Base-by-base conservation (phyloP, 1,140 invertebrate genomes). In the Diorhabda carinulata region DNA sequence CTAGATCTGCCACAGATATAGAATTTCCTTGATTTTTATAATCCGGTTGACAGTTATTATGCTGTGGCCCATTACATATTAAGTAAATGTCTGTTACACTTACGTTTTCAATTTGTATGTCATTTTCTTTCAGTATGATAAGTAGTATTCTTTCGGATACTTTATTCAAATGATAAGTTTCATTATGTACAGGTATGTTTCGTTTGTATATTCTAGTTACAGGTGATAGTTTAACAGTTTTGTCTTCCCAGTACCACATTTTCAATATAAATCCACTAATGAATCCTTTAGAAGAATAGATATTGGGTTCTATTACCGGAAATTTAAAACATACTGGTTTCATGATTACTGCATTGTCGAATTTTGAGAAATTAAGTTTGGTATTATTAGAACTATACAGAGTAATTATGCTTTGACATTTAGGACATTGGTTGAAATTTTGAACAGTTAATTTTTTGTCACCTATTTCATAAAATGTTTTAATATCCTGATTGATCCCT, bases 231-330 rank as follows among this genome's bases (percentile, higher is more conserved):
- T 75, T 76, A 43, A 60, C 65, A 6, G 69, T 73, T 4, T 73
- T 71, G 4, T 76, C 76, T 43, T 84, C 85, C 89, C 90, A 92
- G 73, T 90, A 87, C 91, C 91, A 92, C 78, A 91, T 89, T 83
- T 93, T 92, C 58, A 93, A 81, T 41, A 90, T 87, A 82, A 92
- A 92, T 1, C 91, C 91, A 43, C 85, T 83, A 57, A 90, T 85
- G 56, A 86, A 85, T 3, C 84, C 82, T 70, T 87, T 87, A 3
- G 79, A 71, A 71, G 76, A 72, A 76, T 74, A 57, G 58, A 83
- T 62, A 69, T 83, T 75, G 3, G 61, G 56, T 67, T 74, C 66
- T 25, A 73, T 70, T 6, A 72, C 63, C 41, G 71, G 67, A 60
- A 80, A 78, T 52, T 69, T 58, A 66, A 78, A 78, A 41, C 71